Evolutionary conservation across 2,113 vertebrate species (phyloP).

Genomic region (Psephotus haematonotus): DNA sequence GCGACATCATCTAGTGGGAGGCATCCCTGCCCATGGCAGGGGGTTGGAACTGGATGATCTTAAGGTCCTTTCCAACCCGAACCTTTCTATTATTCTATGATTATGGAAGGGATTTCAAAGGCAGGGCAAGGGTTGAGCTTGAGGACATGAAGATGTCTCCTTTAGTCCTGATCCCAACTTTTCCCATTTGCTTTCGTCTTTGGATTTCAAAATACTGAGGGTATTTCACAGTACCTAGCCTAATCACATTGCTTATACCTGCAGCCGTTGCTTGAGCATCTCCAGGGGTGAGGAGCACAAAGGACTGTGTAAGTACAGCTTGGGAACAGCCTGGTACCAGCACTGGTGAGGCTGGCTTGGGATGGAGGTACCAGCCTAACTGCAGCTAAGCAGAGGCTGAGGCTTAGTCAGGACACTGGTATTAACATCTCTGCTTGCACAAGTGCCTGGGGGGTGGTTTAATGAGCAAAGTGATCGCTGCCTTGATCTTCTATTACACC

Average conservation of each 20-base stretch:
- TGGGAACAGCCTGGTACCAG: neutral
- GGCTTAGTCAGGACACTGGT: neutral
- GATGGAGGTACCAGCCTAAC: neutral
- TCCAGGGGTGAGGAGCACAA: neutral
- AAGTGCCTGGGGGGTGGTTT: neutral
- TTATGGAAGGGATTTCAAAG: neutral
- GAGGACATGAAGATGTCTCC: neutral
- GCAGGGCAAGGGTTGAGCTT: neutral
- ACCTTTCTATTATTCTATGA: neutral
- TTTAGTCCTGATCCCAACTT: neutral
- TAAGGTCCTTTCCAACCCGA: neutral
- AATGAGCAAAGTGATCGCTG: neutral
- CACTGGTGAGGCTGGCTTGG: neutral
- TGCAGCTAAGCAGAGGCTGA: neutral
- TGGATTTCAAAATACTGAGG: neutral
- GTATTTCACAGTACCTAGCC: neutral
- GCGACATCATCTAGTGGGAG: neutral
- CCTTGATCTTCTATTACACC: neutral
- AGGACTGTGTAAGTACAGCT: rapidly evolving
- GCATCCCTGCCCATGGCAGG: neutral
- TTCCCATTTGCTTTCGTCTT: neutral
- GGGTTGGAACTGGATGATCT: neutral
- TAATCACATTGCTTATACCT: neutral
- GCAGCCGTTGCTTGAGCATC: neutral
- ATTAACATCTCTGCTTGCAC: neutral